Evolutionary conservation across 2,888 invertebrate species (phyloP).

Genomic region (Campoplex nolae): DNA sequence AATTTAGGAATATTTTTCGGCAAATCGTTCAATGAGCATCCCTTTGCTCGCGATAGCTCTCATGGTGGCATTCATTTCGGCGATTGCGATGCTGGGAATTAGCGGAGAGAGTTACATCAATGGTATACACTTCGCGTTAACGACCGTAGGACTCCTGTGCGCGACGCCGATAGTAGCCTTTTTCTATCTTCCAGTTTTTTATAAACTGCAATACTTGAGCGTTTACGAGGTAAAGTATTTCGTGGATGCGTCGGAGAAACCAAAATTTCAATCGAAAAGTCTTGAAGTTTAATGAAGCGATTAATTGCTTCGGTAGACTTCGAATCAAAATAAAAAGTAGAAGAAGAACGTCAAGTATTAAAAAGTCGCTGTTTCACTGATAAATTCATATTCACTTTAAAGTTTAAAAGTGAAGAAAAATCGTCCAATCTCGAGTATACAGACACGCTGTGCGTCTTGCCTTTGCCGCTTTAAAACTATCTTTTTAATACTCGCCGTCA

Average conservation of each 20-base stretch:
- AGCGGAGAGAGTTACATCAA: conserved; percentile 94
- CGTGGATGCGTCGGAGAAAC: too few relatives aligned
- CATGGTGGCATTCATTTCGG: conserved; percentile 98
- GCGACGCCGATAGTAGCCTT: conserved; percentile 93
- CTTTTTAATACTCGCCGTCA: too few relatives aligned
- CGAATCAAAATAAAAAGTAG: too few relatives aligned
- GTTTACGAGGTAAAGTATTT: conserved; percentile 90
- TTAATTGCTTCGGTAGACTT: too few relatives aligned
- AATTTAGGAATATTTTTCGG: conserved; percentile 92
- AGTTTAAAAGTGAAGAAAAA: too few relatives aligned
- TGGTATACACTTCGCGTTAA: conserved; percentile 92
- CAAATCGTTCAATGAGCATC: conserved; percentile 92
- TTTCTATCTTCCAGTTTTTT: conserved; percentile 94
- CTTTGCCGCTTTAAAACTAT: too few relatives aligned
- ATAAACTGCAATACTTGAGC: conserved; percentile 92
- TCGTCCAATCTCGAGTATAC: too few relatives aligned
- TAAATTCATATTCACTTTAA: too few relatives aligned
- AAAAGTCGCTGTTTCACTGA: too few relatives aligned
- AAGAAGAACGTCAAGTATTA: too few relatives aligned
- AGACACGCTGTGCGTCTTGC: too few relatives aligned
- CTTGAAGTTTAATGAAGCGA: too few relatives aligned
- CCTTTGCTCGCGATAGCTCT: conserved; percentile 94
- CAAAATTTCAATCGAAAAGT: neutral
- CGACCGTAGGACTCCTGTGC: conserved; percentile 91
- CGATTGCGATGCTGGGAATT: conserved; percentile 94